Evolutionary conservation across 2,888 invertebrate species (phyloP).

Genomic region (Epiblema foenella): DNA sequence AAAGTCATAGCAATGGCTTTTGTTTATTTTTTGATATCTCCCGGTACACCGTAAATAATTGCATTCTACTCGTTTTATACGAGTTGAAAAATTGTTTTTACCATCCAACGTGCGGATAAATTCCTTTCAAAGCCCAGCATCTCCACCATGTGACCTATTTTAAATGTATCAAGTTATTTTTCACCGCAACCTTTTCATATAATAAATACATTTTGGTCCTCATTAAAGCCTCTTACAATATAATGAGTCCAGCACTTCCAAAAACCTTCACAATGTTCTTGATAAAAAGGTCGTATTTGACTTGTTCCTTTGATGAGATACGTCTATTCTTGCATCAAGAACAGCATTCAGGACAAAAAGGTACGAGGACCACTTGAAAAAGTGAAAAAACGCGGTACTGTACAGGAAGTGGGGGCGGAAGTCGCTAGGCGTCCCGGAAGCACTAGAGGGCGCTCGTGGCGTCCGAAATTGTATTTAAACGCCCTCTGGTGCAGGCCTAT

Average conservation of each 20-base stretch:
- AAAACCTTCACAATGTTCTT: conserved; percentile 25
- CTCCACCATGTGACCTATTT: conserved; percentile 38
- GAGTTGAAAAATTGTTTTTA: conserved; percentile 17
- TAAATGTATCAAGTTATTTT: conserved; percentile 39
- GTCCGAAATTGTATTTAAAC: conserved; percentile 80
- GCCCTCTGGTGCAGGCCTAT: conserved; percentile 56
- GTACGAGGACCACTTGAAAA: conserved; percentile 70
- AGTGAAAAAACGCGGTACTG: conserved; percentile 74
- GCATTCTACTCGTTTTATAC: neutral
- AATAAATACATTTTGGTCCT: conserved; percentile 34
- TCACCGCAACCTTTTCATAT: conserved; percentile 34
- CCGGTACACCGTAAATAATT: neutral
- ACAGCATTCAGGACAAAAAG: conserved; percentile 64
- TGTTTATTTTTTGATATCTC: neutral
- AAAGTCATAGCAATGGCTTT: neutral
- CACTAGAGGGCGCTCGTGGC: conserved; percentile 73
- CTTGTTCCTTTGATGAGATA: neutral
- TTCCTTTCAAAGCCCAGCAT: conserved; percentile 15
- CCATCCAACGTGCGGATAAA: conserved; percentile 5
- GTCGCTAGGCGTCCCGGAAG: conserved; percentile 81
- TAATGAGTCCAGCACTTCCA: conserved; percentile 43
- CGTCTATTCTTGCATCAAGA: conserved; percentile 6
- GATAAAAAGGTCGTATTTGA: neutral
- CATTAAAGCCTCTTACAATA: conserved; percentile 41
- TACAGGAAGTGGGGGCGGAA: conserved; percentile 79